phyloP scores from a whole-genome alignment of 2,113 vertebrate species.

The Polypterus senegalus region DNA sequence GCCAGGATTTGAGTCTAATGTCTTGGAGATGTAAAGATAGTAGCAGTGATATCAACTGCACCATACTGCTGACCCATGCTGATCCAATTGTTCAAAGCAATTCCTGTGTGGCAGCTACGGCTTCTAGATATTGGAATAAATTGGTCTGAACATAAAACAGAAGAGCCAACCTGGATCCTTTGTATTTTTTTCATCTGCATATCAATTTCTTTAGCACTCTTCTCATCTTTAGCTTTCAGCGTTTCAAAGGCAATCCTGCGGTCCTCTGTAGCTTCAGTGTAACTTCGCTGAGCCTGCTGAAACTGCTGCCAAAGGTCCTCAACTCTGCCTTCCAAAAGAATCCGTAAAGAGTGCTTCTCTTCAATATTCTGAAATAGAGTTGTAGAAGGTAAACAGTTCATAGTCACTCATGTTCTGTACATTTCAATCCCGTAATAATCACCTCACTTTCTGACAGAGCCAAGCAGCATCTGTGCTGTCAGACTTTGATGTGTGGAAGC shows the following conservation, averaged over 20 bases:
- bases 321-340: slow-evolving; percentile 38
- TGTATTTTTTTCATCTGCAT: slow-evolving; percentile 51
- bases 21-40: neutral
- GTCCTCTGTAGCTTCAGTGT: slow-evolving; percentile 45
- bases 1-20: no score
- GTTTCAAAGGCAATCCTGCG: slow-evolving; percentile 36
- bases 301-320: slow-evolving; percentile 52
- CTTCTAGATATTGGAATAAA: no score
- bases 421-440: no score
- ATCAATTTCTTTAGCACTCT: slow-evolving; percentile 50
- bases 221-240: slow-evolving; percentile 50
- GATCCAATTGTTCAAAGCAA: neutral
- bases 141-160: neutral
- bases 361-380: slow-evolving; percentile 44
- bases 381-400: no score
- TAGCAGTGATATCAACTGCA: slow-evolving; percentile 1
- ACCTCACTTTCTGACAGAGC: no score
- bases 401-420: no score
- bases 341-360: slow-evolving; percentile 50
- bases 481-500: no score
- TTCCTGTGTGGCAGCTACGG: no score
- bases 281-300: slow-evolving; percentile 38
- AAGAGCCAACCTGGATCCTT: slow-evolving; percentile 53
- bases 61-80: no score
- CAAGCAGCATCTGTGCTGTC: no score